phyloP scores from a whole-genome alignment of 1,140 invertebrate species.

The Heliconius melpomene region DNA sequence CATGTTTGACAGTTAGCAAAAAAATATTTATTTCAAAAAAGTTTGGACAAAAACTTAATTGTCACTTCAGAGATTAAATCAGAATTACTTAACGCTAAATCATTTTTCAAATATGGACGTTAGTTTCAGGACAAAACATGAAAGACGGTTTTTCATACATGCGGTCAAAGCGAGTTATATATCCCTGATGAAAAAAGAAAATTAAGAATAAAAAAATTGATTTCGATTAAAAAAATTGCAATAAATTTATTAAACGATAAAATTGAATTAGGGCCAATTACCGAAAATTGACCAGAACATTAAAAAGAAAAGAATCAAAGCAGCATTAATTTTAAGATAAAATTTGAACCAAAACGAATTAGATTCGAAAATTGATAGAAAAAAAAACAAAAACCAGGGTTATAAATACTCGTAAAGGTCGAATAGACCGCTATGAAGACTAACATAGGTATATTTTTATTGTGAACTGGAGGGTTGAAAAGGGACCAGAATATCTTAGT shows the following conservation, averaged over 20 bases:
- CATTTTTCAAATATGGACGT: slow-evolving; percentile 79
- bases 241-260: neutral
- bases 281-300: neutral
- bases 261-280: neutral
- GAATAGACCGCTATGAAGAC: slow-evolving; percentile 54
- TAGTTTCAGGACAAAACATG: slow-evolving; percentile 76
- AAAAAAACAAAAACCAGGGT: neutral
- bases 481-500: slow-evolving; percentile 73
- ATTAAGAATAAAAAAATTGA: neutral
- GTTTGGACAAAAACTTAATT: slow-evolving; percentile 37
- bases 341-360: neutral
- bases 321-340: neutral
- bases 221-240: neutral
- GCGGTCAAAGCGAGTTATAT: slow-evolving; percentile 28
- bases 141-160: slow-evolving; percentile 72
- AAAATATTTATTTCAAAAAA: slow-evolving; percentile 25
- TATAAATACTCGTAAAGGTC: slow-evolving; percentile 4
- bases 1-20: slow-evolving; percentile 1
- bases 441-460: slow-evolving; percentile 73
- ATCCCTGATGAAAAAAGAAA: neutral
- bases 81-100: slow-evolving; percentile 78
- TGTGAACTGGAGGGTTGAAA: slow-evolving; percentile 74
- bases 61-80: slow-evolving; percentile 55
- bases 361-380: neutral
- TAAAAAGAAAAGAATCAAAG: neutral